These are phyloP conservation scores for Heterodera filipjevi DNA, from an alignment of 2,888 invertebrate genomes.

Conservation along the genomic window DNA sequence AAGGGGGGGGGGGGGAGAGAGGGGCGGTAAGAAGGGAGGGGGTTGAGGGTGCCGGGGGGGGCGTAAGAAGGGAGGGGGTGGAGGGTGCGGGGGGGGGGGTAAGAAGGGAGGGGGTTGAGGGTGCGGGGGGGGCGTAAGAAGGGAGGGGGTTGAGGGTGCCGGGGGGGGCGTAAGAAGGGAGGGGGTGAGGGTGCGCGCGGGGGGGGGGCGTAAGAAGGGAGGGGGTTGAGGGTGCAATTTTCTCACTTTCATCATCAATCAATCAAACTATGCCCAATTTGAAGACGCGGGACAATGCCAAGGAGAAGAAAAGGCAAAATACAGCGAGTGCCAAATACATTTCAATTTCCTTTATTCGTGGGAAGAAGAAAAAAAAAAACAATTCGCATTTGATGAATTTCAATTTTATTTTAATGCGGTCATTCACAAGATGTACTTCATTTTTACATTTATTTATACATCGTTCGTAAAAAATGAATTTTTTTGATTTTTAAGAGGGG, in stretches of 20 bases:
- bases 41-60: background rate
- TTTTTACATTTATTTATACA: background rate
- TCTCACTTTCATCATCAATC: background rate
- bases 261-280: background rate
- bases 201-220: background rate
- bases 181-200: too few species aligned
- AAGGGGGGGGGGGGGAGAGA: too few species aligned
- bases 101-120: too few species aligned
- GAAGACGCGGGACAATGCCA: background rate
- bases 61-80: background rate
- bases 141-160: background rate
- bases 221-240: background rate
- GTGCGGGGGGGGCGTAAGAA: too few species aligned
- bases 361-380: background rate
- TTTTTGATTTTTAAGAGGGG: background rate
- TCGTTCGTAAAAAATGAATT: background rate
- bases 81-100: background rate
- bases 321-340: background rate
- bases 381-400: background rate
- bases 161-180: background rate
- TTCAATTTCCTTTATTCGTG: background rate
- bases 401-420: background rate
- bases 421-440: background rate
- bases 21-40: background rate
- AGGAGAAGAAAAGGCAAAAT: background rate